Base-by-base conservation (phyloP, 2,113 vertebrate species). In the Nematolebias whitei region DNA sequence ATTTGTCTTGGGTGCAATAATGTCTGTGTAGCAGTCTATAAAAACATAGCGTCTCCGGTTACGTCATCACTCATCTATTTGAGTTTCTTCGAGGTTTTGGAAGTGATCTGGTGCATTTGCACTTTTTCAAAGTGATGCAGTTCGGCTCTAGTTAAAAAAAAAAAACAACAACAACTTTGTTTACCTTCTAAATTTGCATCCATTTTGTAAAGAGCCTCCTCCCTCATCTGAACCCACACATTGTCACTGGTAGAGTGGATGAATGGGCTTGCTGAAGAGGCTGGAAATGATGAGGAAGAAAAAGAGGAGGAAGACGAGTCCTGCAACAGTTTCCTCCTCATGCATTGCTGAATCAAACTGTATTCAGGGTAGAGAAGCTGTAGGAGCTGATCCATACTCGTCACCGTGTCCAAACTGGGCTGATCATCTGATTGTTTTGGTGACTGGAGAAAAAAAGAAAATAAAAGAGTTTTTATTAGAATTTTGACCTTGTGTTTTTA, bases 341-440 rank as follows among this genome's bases (percentile, higher is more conserved):
- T 65, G 74, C 90, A 91, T 29, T 85, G 84, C 71, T 88, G 88
- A 26, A 89, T 79, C 71, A 89, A 54, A 48, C 68, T 76, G 73
- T 88, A 89, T 54, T 88, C 83, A 0, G 90, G 90, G 68, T 87
- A 89, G n/a, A 90, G 61, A 18, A 88, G 70, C 78, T 86, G 83
- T 4, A 91, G 16, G 0, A 91, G 84, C 65, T 91, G 51, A 65
- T 91, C 90, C 72, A 91, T 26, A 5, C 55, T 89, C 2, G 47
- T 84, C 54, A 89, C 76, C 77, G 74, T 66, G 22, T 82, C 78
- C 59, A 90, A 79, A 45, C 68, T 71, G 39, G 76, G 71, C 77
- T 73, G 76, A 60, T 82, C 68, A 5, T 82, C 75, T n/a, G 76
- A 59, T 63, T 63, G 38, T 12, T 6, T 49, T 20, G 84, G 86